phyloP scores from a whole-genome alignment of 1,140 invertebrate genomes.

The Nebria ingens region DNA sequence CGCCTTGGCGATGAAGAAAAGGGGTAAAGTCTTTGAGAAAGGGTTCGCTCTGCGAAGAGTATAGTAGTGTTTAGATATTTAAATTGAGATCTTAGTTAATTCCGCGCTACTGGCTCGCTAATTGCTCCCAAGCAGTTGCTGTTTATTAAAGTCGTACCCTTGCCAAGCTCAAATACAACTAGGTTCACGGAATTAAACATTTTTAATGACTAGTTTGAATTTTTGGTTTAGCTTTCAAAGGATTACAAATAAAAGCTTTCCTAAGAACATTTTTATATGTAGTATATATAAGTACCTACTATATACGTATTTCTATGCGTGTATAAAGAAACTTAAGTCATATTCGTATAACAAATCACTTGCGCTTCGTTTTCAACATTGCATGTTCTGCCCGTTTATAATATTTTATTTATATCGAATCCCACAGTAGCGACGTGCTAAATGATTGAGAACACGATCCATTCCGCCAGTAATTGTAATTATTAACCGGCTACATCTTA shows the following conservation, averaged over 20 bases:
- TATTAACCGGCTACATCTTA: neutral
- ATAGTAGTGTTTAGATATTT: slow-evolving; percentile 6
- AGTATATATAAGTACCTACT: too few species aligned
- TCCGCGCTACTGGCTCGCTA: slow-evolving; percentile 7
- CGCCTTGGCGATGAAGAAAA: too few species aligned
- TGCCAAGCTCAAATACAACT: neutral
- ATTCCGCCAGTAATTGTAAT: neutral
- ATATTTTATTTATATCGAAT: neutral
- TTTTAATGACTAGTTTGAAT: neutral
- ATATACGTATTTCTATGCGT: too few species aligned
- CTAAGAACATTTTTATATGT: too few species aligned
- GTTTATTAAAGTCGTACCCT: neutral
- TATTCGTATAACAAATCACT: neutral
- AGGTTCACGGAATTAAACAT: neutral
- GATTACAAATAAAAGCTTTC: too few species aligned
- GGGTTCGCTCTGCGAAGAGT: neutral
- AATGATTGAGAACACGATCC: neutral
- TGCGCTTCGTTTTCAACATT: neutral
- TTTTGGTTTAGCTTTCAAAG: too few species aligned
- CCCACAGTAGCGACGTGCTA: neutral
- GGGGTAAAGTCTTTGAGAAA: neutral
- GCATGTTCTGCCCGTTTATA: neutral
- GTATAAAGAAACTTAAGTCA: neutral
- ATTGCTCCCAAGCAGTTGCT: slow-evolving; percentile 5
- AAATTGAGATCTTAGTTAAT: slow-evolving; percentile 9